A percentile compares a stretch with the other conserved stretches of the same genome.
phyloP scores from a whole-genome alignment of 2,888 invertebrate genomes.

The Erpobdella octoculata region DNA sequence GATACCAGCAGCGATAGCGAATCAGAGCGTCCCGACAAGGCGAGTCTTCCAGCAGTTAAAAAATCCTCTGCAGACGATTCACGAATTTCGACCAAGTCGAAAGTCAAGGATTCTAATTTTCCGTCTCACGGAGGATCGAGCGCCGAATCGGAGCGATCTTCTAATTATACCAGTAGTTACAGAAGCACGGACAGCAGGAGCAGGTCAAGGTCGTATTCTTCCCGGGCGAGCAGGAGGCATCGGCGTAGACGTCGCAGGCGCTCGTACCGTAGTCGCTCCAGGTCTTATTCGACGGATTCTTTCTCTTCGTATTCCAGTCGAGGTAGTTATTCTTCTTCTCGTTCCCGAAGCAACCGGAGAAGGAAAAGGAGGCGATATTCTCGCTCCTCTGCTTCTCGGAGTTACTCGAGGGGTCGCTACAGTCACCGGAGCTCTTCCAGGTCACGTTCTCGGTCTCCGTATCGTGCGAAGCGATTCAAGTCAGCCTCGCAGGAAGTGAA shows the following conservation, averaged over 20 bases:
- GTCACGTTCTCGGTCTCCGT: too few relatives aligned
- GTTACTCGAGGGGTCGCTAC: neutral
- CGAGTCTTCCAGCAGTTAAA: too few relatives aligned
- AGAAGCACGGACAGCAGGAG: conserved; percentile 3
- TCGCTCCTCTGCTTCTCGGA: conserved; percentile 1
- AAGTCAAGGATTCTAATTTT: neutral
- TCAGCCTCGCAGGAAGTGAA: neutral
- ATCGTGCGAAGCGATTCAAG: neutral
- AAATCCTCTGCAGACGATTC: neutral
- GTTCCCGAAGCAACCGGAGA: neutral
- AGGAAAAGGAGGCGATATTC: conserved; percentile 11
- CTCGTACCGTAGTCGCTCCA: conserved; percentile 10
- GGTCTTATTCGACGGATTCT: too few relatives aligned
- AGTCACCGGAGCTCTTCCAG: neutral
- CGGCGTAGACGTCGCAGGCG: neutral
- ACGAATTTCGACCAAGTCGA: neutral
- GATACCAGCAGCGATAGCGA: conserved; percentile 39
- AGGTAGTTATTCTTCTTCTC: neutral
- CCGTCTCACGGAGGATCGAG: too few relatives aligned
- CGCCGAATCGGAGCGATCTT: conserved; percentile 27
- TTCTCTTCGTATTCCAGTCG: conserved; percentile 10
- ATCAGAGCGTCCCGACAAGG: too few relatives aligned
- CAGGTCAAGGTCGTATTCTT: conserved; percentile 20
- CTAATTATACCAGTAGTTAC: conserved; percentile 32
- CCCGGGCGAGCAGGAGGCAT: conserved; percentile 6